These are phyloP conservation scores for Scolopax mira DNA, from an alignment of 2,113 vertebrate species.

Conservation along the genomic window DNA sequence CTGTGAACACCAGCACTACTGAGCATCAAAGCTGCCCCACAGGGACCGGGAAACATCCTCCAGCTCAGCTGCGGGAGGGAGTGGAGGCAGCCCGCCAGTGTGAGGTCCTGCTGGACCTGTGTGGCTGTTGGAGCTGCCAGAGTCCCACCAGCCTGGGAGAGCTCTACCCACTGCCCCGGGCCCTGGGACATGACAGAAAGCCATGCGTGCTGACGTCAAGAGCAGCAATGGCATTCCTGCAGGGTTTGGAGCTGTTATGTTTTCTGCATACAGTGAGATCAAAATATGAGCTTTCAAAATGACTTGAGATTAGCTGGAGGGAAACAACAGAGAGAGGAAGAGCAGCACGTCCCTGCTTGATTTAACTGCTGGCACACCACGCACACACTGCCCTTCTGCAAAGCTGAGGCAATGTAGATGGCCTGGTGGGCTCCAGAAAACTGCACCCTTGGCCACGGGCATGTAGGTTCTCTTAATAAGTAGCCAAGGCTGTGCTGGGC, in stretches of 20 bases:
- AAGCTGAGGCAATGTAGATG: background rate
- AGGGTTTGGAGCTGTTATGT: background rate
- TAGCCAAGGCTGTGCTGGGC: background rate
- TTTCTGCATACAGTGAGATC: background rate
- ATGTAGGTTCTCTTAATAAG: background rate
- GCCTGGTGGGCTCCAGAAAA: background rate
- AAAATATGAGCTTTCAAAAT: constrained; percentile 18
- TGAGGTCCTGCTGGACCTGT: background rate
- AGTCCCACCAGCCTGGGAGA: background rate
- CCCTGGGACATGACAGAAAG: background rate
- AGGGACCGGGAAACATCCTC: background rate
- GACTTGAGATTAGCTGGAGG: background rate
- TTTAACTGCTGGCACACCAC: background rate
- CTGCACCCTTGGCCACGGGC: background rate
- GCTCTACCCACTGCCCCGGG: background rate
- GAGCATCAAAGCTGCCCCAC: background rate
- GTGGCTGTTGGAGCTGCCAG: background rate
- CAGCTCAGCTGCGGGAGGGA: background rate
- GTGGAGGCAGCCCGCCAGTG: fast-evolving
- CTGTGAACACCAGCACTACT: background rate
- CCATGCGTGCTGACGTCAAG: fast-evolving
- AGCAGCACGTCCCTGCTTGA: background rate
- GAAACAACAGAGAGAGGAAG: background rate
- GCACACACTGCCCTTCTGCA: background rate
- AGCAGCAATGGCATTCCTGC: background rate